Conservation (phyloP, 2,797 vertebrate species). For the Etheostoma perlongum region DNA sequence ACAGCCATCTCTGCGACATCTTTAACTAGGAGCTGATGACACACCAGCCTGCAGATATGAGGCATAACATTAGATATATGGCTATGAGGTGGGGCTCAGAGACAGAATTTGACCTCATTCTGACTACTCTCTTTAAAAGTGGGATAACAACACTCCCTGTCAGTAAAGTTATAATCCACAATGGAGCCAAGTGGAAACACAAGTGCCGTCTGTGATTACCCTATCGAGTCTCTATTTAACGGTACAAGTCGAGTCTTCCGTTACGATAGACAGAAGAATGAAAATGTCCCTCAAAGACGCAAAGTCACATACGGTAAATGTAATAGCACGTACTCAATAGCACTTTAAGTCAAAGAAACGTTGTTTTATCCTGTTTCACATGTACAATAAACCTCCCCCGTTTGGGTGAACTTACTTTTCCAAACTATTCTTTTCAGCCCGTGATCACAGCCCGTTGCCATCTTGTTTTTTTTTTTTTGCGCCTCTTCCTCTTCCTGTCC, state of each 20-base stretch:
- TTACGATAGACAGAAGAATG: background rate
- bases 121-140: background rate
- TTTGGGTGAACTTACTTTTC: constrained; percentile 84
- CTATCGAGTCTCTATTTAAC: no score
- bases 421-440: constrained; percentile 86
- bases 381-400: background rate
- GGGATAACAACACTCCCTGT: background rate
- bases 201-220: no score
- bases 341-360: fast-evolving
- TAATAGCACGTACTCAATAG: background rate
- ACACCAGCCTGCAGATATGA: no score
- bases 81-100: constrained; percentile 54
- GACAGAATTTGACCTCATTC: constrained; percentile 17
- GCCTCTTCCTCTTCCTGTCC: constrained; percentile 54
- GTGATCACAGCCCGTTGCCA: constrained; percentile 82
- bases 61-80: background rate
- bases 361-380: fast-evolving
- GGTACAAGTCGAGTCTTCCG: constrained; percentile 11
- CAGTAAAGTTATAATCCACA: background rate
- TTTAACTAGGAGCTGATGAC: no score
- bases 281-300: constrained; percentile 7
- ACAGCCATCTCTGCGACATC: background rate
- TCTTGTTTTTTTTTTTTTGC: constrained; percentile 71
- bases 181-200: fast-evolving
- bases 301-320: background rate